Evolutionary conservation across 2,113 vertebrate species (phyloP).

Genomic region (Meleagris gallopavo): DNA sequence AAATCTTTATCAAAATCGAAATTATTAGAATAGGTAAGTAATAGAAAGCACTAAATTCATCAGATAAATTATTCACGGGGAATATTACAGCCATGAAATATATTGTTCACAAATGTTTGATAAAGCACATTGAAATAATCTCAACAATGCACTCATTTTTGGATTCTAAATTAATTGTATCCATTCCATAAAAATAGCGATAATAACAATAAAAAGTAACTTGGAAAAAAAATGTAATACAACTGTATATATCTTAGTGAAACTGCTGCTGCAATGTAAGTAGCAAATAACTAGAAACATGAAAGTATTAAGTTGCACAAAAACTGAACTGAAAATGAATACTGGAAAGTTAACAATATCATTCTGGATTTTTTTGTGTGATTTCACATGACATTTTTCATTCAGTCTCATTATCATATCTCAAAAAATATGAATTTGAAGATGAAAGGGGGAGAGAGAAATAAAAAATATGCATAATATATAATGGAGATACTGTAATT

Average conservation of each 20-base stretch:
- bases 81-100: neutral
- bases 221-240: neutral
- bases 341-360: neutral
- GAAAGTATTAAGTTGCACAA: neutral
- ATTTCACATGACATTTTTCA: neutral
- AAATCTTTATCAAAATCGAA: slow-evolving; percentile 24
- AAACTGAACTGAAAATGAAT: neutral
- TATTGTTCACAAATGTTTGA: neutral
- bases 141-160: neutral
- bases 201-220: neutral
- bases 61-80: neutral
- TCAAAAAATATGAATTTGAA: neutral
- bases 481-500: neutral
- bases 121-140: neutral
- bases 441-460: neutral
- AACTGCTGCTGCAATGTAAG: neutral
- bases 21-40: neutral
- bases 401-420: neutral
- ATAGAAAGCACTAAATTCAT: neutral
- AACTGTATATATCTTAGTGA: neutral
- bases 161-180: neutral
- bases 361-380: neutral
- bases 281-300: neutral
- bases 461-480: neutral
- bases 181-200: neutral